phyloP scores from a whole-genome alignment of 2,888 invertebrate species.

The Aplocera efformata region DNA sequence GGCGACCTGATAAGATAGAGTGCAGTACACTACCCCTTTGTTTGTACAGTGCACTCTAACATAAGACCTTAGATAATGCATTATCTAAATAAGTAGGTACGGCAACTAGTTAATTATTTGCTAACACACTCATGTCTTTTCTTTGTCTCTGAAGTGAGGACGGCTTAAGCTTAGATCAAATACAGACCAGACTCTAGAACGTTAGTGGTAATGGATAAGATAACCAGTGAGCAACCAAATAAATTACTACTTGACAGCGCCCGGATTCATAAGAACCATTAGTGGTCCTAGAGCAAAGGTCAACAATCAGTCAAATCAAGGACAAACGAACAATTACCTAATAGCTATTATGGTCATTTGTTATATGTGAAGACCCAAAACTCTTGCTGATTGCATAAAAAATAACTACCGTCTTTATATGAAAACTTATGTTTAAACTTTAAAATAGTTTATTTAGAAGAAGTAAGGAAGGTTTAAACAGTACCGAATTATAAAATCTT shows the following conservation, averaged over 20 bases:
- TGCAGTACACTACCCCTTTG: conserved; percentile 66
- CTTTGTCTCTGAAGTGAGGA: conserved; percentile 41
- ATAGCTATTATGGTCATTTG: neutral
- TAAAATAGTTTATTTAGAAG: no score
- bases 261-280: conserved; percentile 14
- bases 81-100: conserved; percentile 54
- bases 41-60: conserved; percentile 63
- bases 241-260: conserved; percentile 10
- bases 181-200: neutral
- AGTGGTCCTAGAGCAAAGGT: conserved; percentile 18
- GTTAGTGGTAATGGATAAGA: conserved; percentile 1
- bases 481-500: no score
- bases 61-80: conserved; percentile 63
- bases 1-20: conserved; percentile 65
- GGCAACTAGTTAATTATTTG: conserved; percentile 50
- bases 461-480: no score
- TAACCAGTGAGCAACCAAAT: conserved; percentile 5
- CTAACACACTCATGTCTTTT: conserved; percentile 54
- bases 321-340: conserved; percentile 17
- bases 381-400: no score
- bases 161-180: conserved; percentile 14
- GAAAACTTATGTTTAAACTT: no score
- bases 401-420: no score
- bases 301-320: conserved; percentile 20
- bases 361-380: neutral